Evolutionary conservation across 2,113 vertebrate species (phyloP), one percentile per base, ranked within the genome.

Genomic region (Ailuropoda melanoleuca): DNA sequence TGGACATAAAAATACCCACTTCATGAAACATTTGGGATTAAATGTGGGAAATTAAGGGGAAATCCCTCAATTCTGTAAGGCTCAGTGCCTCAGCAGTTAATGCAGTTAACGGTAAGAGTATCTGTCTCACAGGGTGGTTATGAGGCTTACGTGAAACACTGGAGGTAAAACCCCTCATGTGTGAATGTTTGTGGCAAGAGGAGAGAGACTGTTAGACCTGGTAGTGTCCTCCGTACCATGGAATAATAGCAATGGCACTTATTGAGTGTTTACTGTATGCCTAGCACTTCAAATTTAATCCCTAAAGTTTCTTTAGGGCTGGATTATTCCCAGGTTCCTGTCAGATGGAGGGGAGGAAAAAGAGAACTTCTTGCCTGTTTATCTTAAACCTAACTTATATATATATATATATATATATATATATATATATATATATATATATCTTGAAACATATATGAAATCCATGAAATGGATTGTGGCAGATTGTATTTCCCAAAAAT

Each of bases 1-100:
- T n/a, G 24, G 43, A 82, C 14, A 74, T 80, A 39, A 94, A 95
- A 96, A 56, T 56, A 60, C 14, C 18, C 55, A 29, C 39, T n/a
- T 93, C 48, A 13, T 88, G 89, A 93, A 87, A 37, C 15, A 37
- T 94, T 68, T 72, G 37, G 60, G 81, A 58, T 95, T 81, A 88
- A 75, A 48, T 75, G 43, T 15, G 43, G 72, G 14, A 46, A 75
- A 9, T 48, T 75, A 75, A 14, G 72, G 72, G 24, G 14, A 48
- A 46, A 75, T 48, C 14, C 24, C 43, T 75, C 72, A 75, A 46
- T 46, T 48, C 72, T 75, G 24, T 2, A 75, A 75, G 72, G 14
- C 72, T 29, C 72, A 46, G 24, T 75, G 72, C 43, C 43, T 75
- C 72, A 8, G 14, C 39, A 29, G 72, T 75, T 29, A 75, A 48